A percentile compares a stretch with the other conserved stretches of the same genome.
Conservation (phyloP, 2,797 vertebrate species). For the Danio albolineatus region DNA sequence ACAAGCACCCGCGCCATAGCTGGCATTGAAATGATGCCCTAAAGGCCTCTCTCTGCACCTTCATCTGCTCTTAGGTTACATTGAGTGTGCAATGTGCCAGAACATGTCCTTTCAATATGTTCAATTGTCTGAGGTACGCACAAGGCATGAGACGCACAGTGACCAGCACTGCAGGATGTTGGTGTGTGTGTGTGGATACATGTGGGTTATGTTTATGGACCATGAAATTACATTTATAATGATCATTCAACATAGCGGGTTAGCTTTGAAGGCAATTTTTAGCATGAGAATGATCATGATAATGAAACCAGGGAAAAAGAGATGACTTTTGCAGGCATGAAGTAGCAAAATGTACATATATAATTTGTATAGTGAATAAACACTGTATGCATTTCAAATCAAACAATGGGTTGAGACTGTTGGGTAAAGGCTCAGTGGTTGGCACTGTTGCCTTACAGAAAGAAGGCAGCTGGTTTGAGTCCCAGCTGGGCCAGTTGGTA, state of each 20-base stretch:
- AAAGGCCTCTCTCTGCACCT: background rate
- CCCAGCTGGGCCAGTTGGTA: no score
- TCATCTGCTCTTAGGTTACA: constrained; percentile 19
- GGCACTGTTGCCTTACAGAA: no score
- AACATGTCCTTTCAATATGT: constrained; percentile 29
- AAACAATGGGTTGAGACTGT: background rate
- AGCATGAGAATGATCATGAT: background rate
- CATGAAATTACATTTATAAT: constrained; percentile 50
- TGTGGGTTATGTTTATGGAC: constrained; percentile 33
- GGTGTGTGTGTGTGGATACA: constrained; percentile 24
- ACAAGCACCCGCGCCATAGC: constrained; percentile 10
- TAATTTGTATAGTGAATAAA: background rate
- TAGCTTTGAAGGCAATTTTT: constrained; percentile 17
- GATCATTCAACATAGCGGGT: constrained; percentile 22
- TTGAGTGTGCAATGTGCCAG: constrained; percentile 19
- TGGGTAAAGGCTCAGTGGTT: no score
- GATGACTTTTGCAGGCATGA: background rate
- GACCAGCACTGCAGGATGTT: constrained; percentile 7
- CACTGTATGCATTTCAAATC: background rate
- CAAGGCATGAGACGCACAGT: background rate
- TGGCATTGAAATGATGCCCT: constrained; percentile 34
- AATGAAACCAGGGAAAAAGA: background rate
- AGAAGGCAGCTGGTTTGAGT: no score
- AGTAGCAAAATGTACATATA: background rate
- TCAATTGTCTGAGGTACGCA: constrained; percentile 11